These are phyloP conservation scores for Leucophora obtusa DNA, from an alignment of 2,888 invertebrate species.

Conservation along the genomic window DNA sequence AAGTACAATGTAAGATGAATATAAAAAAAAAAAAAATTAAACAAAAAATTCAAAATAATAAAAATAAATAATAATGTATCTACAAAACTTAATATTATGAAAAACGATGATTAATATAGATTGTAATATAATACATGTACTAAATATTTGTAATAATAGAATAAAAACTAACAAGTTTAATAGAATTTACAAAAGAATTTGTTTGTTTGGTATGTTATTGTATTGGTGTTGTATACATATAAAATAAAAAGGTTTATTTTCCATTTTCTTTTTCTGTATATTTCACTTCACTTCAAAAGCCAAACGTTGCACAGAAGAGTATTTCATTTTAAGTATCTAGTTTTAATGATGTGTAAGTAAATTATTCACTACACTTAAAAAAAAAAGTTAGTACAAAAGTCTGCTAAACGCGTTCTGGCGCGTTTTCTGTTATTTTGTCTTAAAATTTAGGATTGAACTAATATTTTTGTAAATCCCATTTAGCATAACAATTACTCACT, in stretches of 20 bases:
- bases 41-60: conserved; percentile 23
- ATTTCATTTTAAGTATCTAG: conserved; percentile 1
- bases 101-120: not conserved
- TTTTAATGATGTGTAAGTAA: not conserved
- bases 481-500: no score
- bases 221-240: not conserved
- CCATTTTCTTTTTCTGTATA: not conserved
- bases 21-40: not conserved
- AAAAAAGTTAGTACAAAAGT: no score
- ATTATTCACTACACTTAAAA: no score
- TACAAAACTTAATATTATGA: conserved; percentile 48
- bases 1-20: conserved; percentile 1
- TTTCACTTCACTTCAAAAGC: not conserved
- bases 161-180: conserved; percentile 17
- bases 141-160: no score
- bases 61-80: conserved; percentile 56
- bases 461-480: no score
- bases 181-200: conserved; percentile 8
- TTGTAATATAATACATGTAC: conserved; percentile 26
- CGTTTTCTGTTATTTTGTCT: no score
- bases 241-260: not conserved
- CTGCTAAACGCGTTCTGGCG: no score
- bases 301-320: not conserved
- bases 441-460: no score
- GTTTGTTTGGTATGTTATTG: not conserved